phyloP scores from a whole-genome alignment of 2,797 vertebrate genomes.

The Thaleichthys pacificus region DNA sequence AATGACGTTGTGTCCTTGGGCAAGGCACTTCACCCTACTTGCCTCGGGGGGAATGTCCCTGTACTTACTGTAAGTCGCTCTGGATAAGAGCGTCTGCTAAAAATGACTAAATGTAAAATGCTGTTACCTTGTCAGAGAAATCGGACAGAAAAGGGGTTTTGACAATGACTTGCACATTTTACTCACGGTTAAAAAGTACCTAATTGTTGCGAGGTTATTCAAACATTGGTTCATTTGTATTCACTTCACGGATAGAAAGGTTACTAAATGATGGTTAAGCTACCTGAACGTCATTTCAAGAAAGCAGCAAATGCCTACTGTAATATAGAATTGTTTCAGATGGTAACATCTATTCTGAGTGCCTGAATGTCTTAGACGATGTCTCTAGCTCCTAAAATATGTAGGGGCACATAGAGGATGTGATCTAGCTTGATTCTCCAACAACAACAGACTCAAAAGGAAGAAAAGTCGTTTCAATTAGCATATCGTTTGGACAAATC shows the following conservation, averaged over 20 bases:
- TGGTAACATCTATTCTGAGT: neutral
- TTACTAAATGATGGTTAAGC: neutral
- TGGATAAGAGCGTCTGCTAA: too few relatives aligned
- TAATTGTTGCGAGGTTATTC: too few relatives aligned
- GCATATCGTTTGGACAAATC: neutral
- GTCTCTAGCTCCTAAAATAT: slow-evolving; percentile 39
- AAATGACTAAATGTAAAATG: too few relatives aligned
- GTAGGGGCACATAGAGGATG: slow-evolving; percentile 24
- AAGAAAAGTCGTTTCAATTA: neutral
- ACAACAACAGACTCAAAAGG: slow-evolving; percentile 1
- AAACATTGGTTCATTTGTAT: neutral
- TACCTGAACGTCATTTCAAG: neutral
- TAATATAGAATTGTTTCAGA: neutral
- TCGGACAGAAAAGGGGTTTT: too few relatives aligned
- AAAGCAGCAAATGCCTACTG: neutral
- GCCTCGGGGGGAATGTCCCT: too few relatives aligned
- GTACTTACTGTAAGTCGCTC: too few relatives aligned
- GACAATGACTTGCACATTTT: too few relatives aligned
- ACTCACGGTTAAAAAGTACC: too few relatives aligned
- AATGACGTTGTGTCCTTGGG: too few relatives aligned
- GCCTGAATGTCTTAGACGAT: neutral
- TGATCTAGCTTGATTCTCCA: neutral
- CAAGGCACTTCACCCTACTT: too few relatives aligned
- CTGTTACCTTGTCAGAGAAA: too few relatives aligned
- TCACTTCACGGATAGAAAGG: neutral